Base-by-base conservation (phyloP, 2,797 vertebrate genomes). In the Rhinatrema bivittatum region DNA sequence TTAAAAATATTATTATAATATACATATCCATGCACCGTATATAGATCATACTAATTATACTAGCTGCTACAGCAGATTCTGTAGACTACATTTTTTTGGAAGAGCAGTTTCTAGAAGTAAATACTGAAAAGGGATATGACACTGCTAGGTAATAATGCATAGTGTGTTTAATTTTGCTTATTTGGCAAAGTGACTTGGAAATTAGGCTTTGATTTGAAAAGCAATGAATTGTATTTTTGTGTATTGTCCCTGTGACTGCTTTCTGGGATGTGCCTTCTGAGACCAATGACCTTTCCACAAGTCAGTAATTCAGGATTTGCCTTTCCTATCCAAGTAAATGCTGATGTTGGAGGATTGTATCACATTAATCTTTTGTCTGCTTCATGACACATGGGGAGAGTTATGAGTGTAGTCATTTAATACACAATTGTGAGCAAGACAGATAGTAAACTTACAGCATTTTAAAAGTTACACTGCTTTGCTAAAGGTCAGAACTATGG, bases 301-400 rank as follows among this genome's bases (percentile, higher is more conserved):
- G 20, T 36, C 32, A 44, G 48, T 68, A 69, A 66, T 56, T 74
- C 59, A 52, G 58, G 42, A 70, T 65, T 68, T 72, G 48, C 28
- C 26, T 58, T 72, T 47, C 37, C 46, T 34, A 46, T 27, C 32
- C 20, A 47, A 0, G 0, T 37, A 64, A 56, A 53, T 70, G 56
- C 52, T 64, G 65, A 60, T 51, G 49, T 0, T 0, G 17, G 19
- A 21, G 42, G 21, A 58, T 64, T 32, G 53, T 16, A 50, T 19
- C 28, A 36, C 49, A 64, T 64, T 56, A 60, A 64, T 72, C 50
- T 56, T 47, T 29, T 50, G 15, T 54, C 50, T 67, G 25, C 24
- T 29, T 60, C 60, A 55, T 49, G 52, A 14, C 39, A 46, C 2
- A 10, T 51, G 40, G 25, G 36, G 46, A 48, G 46, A 42, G 39